Conservation (phyloP, 2,888 invertebrate genomes). For the Isotomurus palustris region DNA sequence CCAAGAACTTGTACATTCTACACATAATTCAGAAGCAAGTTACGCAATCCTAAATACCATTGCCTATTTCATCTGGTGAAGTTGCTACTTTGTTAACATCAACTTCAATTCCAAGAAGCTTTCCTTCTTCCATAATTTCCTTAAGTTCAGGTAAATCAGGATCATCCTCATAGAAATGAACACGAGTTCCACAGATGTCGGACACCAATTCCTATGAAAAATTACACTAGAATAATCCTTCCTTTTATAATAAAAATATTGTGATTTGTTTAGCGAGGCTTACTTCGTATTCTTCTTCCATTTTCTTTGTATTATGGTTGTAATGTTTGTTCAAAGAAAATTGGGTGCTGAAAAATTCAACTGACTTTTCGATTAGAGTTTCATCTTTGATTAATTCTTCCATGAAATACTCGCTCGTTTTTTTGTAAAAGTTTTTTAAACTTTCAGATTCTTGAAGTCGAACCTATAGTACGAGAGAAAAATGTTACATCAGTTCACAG, state of each 20-base stretch:
- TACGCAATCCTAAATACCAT: too few relatives aligned
- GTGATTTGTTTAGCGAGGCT: too few relatives aligned
- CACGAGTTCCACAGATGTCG: slow-evolving; percentile 1
- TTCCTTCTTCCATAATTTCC: background rate
- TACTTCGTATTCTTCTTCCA: slow-evolving; percentile 23
- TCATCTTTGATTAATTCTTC: slow-evolving; percentile 10
- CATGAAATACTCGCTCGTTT: background rate
- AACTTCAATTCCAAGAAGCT: background rate
- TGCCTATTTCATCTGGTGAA: too few relatives aligned
- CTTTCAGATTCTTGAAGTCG: background rate
- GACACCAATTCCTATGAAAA: background rate
- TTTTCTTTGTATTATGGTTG: slow-evolving; percentile 15
- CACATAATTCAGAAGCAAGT: too few relatives aligned
- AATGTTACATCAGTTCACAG: background rate
- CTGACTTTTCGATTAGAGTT: slow-evolving; percentile 7
- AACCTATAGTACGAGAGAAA: background rate
- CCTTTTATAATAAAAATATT: background rate
- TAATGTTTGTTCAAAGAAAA: slow-evolving; percentile 18
- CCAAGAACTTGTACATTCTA: too few relatives aligned
- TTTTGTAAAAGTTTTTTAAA: slow-evolving; percentile 7
- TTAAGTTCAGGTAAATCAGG: background rate
- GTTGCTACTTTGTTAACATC: too few relatives aligned
- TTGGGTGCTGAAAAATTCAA: slow-evolving; percentile 14
- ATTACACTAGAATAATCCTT: slow-evolving; percentile 1
- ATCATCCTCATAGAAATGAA: background rate